Base-by-base conservation (phyloP, 2,113 vertebrate genomes). In the Psammodynastes pulverulentus region DNA sequence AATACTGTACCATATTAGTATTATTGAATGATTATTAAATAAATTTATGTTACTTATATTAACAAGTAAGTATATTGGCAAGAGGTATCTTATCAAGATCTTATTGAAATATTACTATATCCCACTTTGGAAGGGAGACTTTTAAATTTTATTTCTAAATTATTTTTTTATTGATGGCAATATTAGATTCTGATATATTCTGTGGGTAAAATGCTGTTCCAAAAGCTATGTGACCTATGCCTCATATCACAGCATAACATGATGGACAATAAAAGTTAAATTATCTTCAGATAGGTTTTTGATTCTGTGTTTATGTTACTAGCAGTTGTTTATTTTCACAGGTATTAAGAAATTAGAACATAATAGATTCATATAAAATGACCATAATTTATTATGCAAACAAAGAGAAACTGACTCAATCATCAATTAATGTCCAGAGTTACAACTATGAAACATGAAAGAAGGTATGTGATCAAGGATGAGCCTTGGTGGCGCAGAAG, bases 131-230 rank as follows among this genome's bases (percentile, higher is more conserved):
- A 95, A 88, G 90, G 39, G 24, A 94, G 89, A 43, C 92, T 93
- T 87, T 92, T 56, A 92, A 92, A 91, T 86, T 93, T 95, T 96
- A 94, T 96, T 94, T 96, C 93, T 90, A 54, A 88, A 91, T 92
- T 94, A 93, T 51, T 23, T 94, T 95, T 95, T 92, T 79, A 93
- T 79, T 87, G 21, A 62, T 89, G 93, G 39, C 53, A 34, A 6
- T 95, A 94, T 95, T 95, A 79, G 86, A 94, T 95, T 91, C 94
- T 93, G 94, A 94, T 93, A 95, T 79, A 84, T 91, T 96, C 56
- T 93, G 15, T 54, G 90, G 53, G 91, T 51, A 67, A 95, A 95
- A 89, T 94, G 39, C 92, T 72, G 62, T 94, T 94, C 92, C 6
- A 58, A 92, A 92, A 53, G 46, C 84, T 87, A 46, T 91, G 91